A percentile compares a stretch with the other conserved stretches of the same genome.
Conservation (phyloP, 2,113 vertebrate genomes). For the Salminus brasiliensis region DNA sequence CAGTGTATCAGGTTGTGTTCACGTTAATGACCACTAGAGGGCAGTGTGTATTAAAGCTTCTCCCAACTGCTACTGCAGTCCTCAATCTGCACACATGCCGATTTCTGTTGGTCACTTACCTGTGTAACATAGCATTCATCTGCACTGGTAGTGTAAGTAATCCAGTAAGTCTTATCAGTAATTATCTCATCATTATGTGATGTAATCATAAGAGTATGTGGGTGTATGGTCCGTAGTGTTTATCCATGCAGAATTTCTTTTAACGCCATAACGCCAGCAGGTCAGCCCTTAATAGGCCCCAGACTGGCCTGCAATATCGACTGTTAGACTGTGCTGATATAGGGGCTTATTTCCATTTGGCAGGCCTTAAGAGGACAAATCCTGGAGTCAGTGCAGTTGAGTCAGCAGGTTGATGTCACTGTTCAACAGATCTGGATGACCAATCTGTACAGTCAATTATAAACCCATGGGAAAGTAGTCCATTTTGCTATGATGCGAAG, state of each 20-base stretch:
- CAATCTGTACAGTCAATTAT: slow-evolving; percentile 6
- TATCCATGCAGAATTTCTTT: not conserved
- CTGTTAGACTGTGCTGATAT: slow-evolving; percentile 24
- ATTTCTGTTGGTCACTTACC: not conserved
- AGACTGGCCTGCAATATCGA: slow-evolving; percentile 5
- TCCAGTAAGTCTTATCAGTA: no score
- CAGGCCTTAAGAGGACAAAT: slow-evolving; percentile 20
- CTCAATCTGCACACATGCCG: not conserved
- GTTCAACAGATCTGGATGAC: not conserved
- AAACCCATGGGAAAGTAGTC: slow-evolving; percentile 10
- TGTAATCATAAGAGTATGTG: not conserved
- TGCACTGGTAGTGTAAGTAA: not conserved
- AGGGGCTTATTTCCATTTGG: slow-evolving; percentile 29
- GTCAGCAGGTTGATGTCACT: slow-evolving; percentile 1
- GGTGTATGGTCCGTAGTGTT: not conserved
- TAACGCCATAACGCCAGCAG: not conserved
- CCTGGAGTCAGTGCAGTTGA: slow-evolving; percentile 1
- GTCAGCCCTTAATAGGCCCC: not conserved
- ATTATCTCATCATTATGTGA: not conserved
- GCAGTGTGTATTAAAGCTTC: slow-evolving; percentile 36
- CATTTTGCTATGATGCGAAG: not conserved
- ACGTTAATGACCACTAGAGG: slow-evolving; percentile 10
- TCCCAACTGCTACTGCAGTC: not conserved
- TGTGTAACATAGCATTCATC: not conserved
- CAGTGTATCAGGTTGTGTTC: not conserved